These are phyloP conservation scores for Chloroclystis v-ata DNA, from an alignment of 2,888 invertebrate genomes.

Conservation along the genomic window DNA sequence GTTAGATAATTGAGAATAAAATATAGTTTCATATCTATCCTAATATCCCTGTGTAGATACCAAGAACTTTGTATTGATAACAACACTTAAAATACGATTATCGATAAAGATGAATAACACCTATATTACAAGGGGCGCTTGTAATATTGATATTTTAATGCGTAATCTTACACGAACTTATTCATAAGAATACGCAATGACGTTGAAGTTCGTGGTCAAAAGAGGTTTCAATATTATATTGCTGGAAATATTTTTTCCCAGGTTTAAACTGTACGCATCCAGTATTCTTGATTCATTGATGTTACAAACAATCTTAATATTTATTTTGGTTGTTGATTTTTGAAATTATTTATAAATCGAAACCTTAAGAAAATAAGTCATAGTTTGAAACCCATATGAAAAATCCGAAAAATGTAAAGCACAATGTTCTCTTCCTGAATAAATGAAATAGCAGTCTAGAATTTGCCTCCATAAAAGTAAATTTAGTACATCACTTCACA, in stretches of 20 bases:
- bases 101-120: constrained; percentile 25
- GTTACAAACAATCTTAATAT: no score
- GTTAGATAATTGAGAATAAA: neutral
- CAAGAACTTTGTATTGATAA: constrained; percentile 67
- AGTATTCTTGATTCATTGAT: no score
- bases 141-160: constrained; percentile 11
- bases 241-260: no score
- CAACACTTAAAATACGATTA: constrained; percentile 52
- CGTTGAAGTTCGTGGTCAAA: no score
- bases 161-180: constrained; percentile 9
- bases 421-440: constrained; percentile 11
- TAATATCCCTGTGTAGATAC: constrained; percentile 35
- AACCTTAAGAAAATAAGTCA: no score
- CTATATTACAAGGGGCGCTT: constrained; percentile 19
- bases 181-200: neutral
- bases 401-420: constrained; percentile 1
- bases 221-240: no score
- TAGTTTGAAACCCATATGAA: no score
- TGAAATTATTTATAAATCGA: no score
- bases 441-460: constrained; percentile 15
- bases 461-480: constrained; percentile 16
- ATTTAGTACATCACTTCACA: constrained; percentile 23
- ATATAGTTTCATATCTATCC: constrained; percentile 7
- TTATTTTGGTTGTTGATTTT: no score
- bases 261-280: no score